phyloP scores from a whole-genome alignment of 2,113 vertebrate genomes.

The Ivindomyrus marchei region DNA sequence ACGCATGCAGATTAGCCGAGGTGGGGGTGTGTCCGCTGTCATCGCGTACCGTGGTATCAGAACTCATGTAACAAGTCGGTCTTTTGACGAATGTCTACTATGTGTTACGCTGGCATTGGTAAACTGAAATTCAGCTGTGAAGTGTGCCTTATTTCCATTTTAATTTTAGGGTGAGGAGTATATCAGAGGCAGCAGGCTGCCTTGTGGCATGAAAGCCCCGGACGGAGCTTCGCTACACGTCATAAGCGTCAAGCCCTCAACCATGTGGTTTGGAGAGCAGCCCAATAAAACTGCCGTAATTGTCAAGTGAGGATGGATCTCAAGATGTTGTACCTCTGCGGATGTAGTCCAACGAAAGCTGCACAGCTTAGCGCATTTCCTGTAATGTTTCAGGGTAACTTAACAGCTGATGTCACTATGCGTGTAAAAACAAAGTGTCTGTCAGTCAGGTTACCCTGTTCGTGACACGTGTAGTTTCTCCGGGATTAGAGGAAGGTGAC shows the following conservation, averaged over 20 bases:
- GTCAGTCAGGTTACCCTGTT: neutral
- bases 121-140: neutral
- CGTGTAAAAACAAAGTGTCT: neutral
- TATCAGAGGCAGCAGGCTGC: constrained; percentile 69
- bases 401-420: neutral
- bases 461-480: neutral
- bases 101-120: neutral
- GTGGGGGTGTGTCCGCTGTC: constrained; percentile 41
- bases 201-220: constrained; percentile 70
- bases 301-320: constrained; percentile 65
- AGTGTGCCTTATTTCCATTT: neutral
- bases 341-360: neutral
- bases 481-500: neutral
- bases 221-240: constrained; percentile 66
- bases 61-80: neutral
- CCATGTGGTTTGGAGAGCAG: constrained; percentile 96
- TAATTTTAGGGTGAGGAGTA: constrained; percentile 73
- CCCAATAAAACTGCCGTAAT: constrained; percentile 74
- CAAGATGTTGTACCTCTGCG: no score
- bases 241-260: constrained; percentile 94
- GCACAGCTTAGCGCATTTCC: neutral
- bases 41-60: neutral
- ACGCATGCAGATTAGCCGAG: constrained; percentile 83
- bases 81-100: neutral
- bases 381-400: neutral